Evolutionary conservation across 2,888 invertebrate species (phyloP), one percentile per base, ranked within the genome.

Genomic region (Seira sanloemensis): DNA sequence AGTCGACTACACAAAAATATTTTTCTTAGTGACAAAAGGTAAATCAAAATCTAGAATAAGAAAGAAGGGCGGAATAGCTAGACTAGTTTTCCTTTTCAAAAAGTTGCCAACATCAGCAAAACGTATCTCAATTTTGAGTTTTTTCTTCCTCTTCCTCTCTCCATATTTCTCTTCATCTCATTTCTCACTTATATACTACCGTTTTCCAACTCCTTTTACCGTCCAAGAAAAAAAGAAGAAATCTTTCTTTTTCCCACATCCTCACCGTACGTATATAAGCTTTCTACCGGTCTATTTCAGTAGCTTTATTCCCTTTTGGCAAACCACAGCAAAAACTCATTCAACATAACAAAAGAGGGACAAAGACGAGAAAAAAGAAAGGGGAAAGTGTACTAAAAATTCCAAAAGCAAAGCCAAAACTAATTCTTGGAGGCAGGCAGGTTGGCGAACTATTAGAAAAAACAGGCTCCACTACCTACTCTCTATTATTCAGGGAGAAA

Each of bases 81-180:
- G 26, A 62, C 62, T 65, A 37, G 46, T 46, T 79, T 73, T 37
- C 37, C 54, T 65, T 58, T 21, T 24, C 2, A 72, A 79, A 79
- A 79, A 79, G 78, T 79, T 79, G 78, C 78, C 78, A 79, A 73
- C 78, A 79, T 78, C 78, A 71, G 78, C 78, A 78, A 65, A 79
- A 62, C 65, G n/a, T 46, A 71, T 71, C 71, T 71, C 75, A 62
- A 58, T 58, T 24, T 1, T 50, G 19, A 27, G 19, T 2, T 24
- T 26, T 67, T 26, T 67, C 1, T 25, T 75, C 37, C 54, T 27
- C 5, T 19, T 71, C 37, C 50, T 77, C 37, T 50, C n/a, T 54
- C 46, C 66, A n/a, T 67, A 21, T 65, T 23, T 27, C 24, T 66
- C 23, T 77, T 76, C 37, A 9, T 19, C 37, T 68, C 77, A 21